phyloP scores from a whole-genome alignment of 2,797 vertebrate species.

The Epinephelus awoara region DNA sequence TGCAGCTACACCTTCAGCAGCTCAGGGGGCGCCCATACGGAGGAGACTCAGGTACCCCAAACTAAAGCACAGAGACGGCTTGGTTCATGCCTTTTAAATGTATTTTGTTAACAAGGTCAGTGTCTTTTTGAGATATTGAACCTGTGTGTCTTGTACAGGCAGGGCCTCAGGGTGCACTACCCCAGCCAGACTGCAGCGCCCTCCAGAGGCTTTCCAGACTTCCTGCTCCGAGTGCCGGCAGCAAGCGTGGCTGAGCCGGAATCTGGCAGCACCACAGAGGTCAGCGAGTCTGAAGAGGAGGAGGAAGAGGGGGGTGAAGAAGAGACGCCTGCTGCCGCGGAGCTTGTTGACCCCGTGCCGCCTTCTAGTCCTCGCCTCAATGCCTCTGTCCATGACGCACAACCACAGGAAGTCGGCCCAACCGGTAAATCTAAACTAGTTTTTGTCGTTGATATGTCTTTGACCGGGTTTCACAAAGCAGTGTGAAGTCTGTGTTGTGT shows the following conservation, averaged over 20 bases:
- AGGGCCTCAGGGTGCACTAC: constrained; percentile 83
- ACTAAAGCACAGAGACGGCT: no score
- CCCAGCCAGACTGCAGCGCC: constrained; percentile 87
- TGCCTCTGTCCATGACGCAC: constrained; percentile 4
- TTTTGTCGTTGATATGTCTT: background rate
- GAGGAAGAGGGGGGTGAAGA: constrained; percentile 41
- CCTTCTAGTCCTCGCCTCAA: constrained; percentile 19
- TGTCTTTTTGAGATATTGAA: background rate
- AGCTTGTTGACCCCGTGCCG: accelerated
- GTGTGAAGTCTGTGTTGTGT: no score
- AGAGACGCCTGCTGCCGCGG: background rate
- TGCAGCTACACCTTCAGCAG: background rate
- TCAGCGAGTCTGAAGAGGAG: constrained; percentile 85
- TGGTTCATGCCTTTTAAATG: no score
- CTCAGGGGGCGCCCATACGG: constrained; percentile 44
- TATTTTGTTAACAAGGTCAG: no score
- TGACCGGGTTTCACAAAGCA: background rate
- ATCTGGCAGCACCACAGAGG: constrained; percentile 81
- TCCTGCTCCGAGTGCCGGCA: constrained; percentile 79
- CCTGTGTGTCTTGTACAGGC: constrained; percentile 54
- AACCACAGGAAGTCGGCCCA: constrained; percentile 36
- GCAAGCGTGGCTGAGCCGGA: constrained; percentile 74
- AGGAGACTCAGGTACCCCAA: constrained; percentile 73
- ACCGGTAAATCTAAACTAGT: constrained; percentile 43
- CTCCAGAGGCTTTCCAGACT: constrained; percentile 80